Evolutionary conservation across 2,888 invertebrate species (phyloP), one percentile per base, ranked within the genome.

Genomic region (Hermodice carunculata): DNA sequence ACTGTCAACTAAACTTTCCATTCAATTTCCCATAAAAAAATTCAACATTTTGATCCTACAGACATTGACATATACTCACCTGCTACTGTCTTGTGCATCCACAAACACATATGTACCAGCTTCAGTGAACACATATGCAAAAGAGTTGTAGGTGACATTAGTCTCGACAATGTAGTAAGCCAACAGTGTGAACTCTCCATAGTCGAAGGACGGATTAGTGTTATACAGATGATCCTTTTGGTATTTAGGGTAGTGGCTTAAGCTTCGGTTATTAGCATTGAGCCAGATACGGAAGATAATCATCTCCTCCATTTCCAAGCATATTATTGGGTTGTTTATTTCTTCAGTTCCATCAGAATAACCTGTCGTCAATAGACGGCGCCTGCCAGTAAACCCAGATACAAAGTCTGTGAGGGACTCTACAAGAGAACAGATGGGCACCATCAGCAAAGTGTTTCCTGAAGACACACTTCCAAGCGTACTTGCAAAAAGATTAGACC

Each of bases 161-260:
- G 83, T 84, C 65, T 76, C 78, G 28, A 68, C 73, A n/a, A 84
- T 76, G 62, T 78, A 73, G 51, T 77, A 78, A 43, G 74, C 63
- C 42, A 84, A 78, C 60, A 75, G 68, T 0, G 75, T 76, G 73
- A 84, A 84, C n/a, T 80, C 75, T 8, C 83, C 83, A 52, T 76
- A 84, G 70, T 84, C 84, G 64, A 84, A 84, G 14, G 70, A 69
- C 0, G 82, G 77, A 62, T 84, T 83, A 40, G 79, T 79, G 74
- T 80, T 83, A 73, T 76, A 82, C 29, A 82, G 72, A 61, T 82
- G 82, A 60, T 82, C 76, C 51, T 43, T 32, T 28, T 78, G 67
- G 67, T 84, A 84, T 5, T 78, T 77, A 5, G 84, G 84, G 70
- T 82, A 84, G 67, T 82, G 74, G 58, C 82, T 82, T 51, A 58